These are phyloP conservation scores for Nothoprocta pentlandii DNA, from an alignment of 2,113 vertebrate genomes.

Conservation along the genomic window DNA sequence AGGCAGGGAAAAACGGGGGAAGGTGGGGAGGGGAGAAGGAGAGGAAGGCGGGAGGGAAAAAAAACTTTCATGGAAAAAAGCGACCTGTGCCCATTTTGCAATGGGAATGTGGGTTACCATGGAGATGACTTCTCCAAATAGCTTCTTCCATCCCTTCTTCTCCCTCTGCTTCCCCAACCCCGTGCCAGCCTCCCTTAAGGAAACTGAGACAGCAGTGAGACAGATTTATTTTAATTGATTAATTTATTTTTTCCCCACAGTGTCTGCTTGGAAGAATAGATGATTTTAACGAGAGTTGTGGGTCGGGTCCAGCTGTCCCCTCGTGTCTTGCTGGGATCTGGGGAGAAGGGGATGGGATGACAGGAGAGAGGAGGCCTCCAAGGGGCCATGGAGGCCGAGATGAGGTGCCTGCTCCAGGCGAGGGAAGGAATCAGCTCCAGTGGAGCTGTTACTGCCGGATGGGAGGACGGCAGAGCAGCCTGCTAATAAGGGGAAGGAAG, in stretches of 20 bases:
- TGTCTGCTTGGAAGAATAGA: constrained; percentile 16
- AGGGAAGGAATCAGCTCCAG: constrained; percentile 6
- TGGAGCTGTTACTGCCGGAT: background rate
- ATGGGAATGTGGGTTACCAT: constrained; percentile 72
- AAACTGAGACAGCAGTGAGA: constrained; percentile 63
- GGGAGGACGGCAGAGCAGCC: background rate
- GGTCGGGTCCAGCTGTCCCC: background rate
- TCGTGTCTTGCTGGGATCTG: background rate
- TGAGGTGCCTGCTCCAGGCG: fast-evolving
- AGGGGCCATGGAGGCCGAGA: background rate
- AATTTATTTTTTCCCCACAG: constrained; percentile 24
- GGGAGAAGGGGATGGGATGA: background rate
- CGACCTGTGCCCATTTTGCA: constrained; percentile 64
- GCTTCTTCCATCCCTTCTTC: constrained; percentile 54
- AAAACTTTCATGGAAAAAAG: constrained; percentile 64
- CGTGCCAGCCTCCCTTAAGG: constrained; percentile 58
- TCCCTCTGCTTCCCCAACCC: background rate
- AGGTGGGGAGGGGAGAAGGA: background rate
- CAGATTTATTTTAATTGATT: constrained; percentile 20
- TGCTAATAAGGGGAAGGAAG: background rate
- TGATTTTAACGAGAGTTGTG: background rate
- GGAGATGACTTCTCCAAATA: constrained; percentile 74
- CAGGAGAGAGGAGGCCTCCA: constrained; percentile 10
- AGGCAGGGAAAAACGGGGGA: background rate
- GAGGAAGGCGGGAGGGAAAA: background rate